A percentile compares a stretch with the other conserved stretches of the same genome.
Evolutionary conservation across 2,888 invertebrate species (phyloP).

Genomic region (Pyrrhia umbra): DNA sequence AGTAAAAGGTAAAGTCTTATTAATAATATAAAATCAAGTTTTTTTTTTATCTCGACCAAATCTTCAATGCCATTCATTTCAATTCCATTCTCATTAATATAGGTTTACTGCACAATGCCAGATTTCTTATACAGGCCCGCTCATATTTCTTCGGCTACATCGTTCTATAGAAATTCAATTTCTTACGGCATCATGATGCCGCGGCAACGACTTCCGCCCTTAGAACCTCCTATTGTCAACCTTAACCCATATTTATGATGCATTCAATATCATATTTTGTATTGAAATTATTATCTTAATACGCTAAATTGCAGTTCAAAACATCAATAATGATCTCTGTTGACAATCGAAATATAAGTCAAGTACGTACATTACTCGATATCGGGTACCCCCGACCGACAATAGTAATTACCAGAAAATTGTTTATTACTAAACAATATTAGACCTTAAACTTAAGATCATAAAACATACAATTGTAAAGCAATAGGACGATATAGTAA

Average conservation of each 20-base stretch:
- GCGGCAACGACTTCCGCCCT: neutral
- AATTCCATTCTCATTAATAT: neutral
- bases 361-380: conserved; percentile 25
- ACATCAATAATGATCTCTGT: neutral
- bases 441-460: neutral
- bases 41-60: neutral
- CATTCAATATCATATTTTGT: neutral
- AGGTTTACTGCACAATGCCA: neutral
- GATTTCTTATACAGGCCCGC: neutral
- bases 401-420: conserved; percentile 6
- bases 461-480: conserved; percentile 1
- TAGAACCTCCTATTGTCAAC: neutral
- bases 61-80: neutral
- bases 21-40: neutral
- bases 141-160: neutral
- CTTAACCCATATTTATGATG: neutral
- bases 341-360: conserved; percentile 36
- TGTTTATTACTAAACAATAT: neutral
- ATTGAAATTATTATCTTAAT: neutral
- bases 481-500: neutral
- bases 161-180: neutral
- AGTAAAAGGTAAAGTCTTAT: too few species aligned
- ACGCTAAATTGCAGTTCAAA: neutral
- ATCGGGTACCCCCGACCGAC: conserved; percentile 16
- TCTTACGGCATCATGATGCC: neutral